Evolutionary conservation across 2,888 invertebrate genomes (phyloP), one percentile per base, ranked within the genome.

Genomic region (Erannis defoliaria): DNA sequence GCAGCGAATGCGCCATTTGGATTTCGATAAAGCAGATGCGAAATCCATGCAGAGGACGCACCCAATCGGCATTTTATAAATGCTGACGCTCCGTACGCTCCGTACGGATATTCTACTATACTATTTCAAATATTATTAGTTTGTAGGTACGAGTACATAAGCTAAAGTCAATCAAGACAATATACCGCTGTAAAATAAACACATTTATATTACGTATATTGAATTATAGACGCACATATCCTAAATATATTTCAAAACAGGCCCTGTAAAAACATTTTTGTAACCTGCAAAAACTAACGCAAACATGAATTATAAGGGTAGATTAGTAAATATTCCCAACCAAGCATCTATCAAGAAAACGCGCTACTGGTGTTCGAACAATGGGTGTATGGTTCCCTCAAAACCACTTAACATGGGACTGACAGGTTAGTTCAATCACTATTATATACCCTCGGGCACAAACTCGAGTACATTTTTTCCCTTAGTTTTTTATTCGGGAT

Each of bases 401-500:
- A 90, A 90, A 89, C 86, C 90, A 89, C 91, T 91, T 92, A 93
- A 93, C 93, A 89, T 92, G 93, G 93, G 92, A 81, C 89, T 93
- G 93, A 93, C 93, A 93, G 93, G 92, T 92, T 90, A 89, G 89
- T 91, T 91, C 90, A 89, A 89, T 90, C 88, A 90, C 89, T 88
- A 89, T 89, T 89, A 89, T 87, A 84, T 84, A 81, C 85, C 90
- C 83, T 79, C 82, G 75, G 86, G 90, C 90, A 82, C 81, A 86
- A 85, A 89, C 89, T 85, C 81, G 84, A 86, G 86, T 88, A 87
- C 55, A 67, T 87, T 88, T 90, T 35, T 87, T 87, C 82, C 80
- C 78, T 79, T 65, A 79, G 78, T 80, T 75, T 84, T 80, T 87
- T 87, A 84, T 78, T 80, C 82, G 84, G 83, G 86, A 87, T 82